These are phyloP conservation scores for Anabacerthia variegaticeps DNA, from an alignment of 2,797 vertebrate genomes.

Conservation along the genomic window DNA sequence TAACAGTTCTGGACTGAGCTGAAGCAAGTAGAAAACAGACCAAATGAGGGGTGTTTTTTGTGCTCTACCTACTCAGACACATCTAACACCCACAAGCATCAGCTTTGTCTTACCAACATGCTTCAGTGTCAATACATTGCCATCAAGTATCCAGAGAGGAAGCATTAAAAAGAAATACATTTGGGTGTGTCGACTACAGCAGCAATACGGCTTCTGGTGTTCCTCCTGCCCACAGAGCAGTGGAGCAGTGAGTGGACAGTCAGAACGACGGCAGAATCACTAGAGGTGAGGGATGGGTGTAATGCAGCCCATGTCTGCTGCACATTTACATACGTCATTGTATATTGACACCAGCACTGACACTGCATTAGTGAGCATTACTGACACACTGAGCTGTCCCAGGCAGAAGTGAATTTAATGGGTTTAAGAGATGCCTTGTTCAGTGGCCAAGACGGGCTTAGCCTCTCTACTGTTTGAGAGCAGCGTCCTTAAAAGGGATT, in stretches of 20 bases:
- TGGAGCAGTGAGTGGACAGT: background rate
- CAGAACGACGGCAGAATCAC: background rate
- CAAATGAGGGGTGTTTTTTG: background rate
- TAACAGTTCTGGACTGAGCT: background rate
- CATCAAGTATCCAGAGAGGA: background rate
- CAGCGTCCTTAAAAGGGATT: background rate
- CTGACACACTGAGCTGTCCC: background rate
- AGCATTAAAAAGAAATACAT: background rate
- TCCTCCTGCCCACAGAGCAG: background rate
- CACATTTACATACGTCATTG: accelerated
- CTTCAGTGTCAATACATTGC: background rate
- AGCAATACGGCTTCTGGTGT: background rate
- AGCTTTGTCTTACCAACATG: background rate
- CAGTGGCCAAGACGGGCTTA: background rate
- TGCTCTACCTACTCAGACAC: background rate
- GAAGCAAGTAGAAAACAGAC: background rate
- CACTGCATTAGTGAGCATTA: background rate
- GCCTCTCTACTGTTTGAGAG: background rate
- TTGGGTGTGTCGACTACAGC: background rate
- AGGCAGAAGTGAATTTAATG: background rate
- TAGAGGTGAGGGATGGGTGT: background rate
- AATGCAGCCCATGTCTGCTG: background rate
- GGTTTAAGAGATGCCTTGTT: background rate
- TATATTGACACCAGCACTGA: background rate
- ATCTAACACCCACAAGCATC: background rate